Percentiles rank a stretch among this genome's conserved stretches.
These are phyloP conservation scores for Ardeotis arabs DNA, from an alignment of 2,113 vertebrate genomes.

Conservation along the genomic window DNA sequence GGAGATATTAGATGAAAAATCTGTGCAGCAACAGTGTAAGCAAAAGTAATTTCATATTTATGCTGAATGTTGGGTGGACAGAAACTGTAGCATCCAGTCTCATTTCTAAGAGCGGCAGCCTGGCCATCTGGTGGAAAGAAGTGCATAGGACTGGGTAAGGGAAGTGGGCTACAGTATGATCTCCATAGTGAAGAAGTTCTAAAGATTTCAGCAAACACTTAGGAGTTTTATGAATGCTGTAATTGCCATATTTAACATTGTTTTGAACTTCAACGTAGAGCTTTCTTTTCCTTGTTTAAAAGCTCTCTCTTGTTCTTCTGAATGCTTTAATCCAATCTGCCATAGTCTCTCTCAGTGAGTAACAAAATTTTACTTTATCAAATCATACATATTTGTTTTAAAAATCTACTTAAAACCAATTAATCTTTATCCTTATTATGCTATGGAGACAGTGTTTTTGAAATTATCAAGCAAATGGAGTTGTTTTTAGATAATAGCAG, in stretches of 20 bases:
- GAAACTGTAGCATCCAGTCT: not conserved
- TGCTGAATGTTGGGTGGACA: not conserved
- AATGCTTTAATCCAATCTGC: conserved; percentile 64
- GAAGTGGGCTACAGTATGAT: not conserved
- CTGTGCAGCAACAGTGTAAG: not conserved
- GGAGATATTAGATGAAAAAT: not conserved
- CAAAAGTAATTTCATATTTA: not conserved
- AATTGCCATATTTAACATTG: not conserved
- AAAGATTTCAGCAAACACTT: not conserved
- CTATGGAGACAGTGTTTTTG: not conserved
- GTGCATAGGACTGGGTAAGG: not conserved
- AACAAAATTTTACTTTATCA: conserved; percentile 46
- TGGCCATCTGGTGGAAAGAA: not conserved
- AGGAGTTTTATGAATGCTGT: not conserved
- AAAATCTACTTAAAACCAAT: not conserved
- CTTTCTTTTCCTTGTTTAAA: conserved; percentile 46
- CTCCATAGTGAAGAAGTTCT: not conserved
- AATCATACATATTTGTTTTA: not conserved
- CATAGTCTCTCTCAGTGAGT: conserved; percentile 80
- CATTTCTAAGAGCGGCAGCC: not conserved
- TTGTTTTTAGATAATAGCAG: conserved; percentile 32
- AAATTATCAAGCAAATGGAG: not conserved
- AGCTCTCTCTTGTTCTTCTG: conserved; percentile 56
- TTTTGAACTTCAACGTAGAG: not conserved
- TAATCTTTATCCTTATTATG: not conserved